Conservation (phyloP, 2,888 invertebrate species). For the Micropterix aruncella region DNA sequence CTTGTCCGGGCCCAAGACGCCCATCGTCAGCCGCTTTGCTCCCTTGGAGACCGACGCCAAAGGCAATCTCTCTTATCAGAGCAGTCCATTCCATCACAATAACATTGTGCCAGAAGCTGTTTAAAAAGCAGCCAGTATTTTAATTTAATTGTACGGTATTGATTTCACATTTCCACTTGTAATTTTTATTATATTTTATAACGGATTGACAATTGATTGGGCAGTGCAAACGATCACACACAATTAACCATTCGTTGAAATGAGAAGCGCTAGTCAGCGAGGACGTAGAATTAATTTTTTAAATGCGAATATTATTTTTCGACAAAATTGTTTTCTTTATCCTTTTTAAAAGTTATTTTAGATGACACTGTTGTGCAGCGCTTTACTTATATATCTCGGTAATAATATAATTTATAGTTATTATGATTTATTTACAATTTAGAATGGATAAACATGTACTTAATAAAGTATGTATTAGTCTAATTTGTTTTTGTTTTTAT, state of each 20-base stretch:
- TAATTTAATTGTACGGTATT: not conserved
- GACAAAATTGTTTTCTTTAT: not conserved
- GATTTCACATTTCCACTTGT: not conserved
- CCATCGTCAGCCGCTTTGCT: conserved; percentile 50
- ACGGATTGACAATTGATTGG: too few species aligned
- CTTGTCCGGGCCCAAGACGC: conserved; percentile 50
- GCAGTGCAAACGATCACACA: too few species aligned
- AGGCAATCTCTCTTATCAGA: conserved; percentile 40
- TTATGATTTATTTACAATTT: too few species aligned
- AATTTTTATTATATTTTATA: not conserved
- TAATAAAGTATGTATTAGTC: too few species aligned
- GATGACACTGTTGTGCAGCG: not conserved
- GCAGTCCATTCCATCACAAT: conserved; percentile 48
- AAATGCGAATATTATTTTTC: not conserved
- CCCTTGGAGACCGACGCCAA: conserved; percentile 37
- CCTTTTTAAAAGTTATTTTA: not conserved
- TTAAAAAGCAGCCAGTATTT: conserved; percentile 19
- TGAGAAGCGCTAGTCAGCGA: not conserved
- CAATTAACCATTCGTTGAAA: not conserved
- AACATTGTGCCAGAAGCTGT: conserved; percentile 48
- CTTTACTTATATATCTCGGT: too few species aligned
- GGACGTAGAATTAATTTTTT: not conserved
- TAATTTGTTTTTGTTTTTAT: too few species aligned
- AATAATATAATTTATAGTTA: too few species aligned
- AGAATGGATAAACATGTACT: not conserved